These are phyloP conservation scores for Hippotragus niger DNA, from an alignment of 2,113 vertebrate genomes.

Conservation along the genomic window DNA sequence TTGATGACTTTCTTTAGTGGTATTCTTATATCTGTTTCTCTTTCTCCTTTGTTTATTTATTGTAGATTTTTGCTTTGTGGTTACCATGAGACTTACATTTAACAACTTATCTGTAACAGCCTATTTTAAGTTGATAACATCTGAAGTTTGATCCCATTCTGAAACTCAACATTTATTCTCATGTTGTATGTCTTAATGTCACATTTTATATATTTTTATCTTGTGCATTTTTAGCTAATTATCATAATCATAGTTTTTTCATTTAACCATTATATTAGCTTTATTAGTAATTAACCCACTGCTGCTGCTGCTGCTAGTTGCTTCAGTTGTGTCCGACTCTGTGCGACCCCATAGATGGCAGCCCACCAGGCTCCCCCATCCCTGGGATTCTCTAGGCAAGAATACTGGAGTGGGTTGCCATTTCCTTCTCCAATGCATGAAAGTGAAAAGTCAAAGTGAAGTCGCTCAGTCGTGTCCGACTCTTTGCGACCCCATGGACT, in stretches of 20 bases:
- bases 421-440: too few species aligned
- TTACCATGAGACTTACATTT: neutral
- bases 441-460: too few species aligned
- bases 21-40: neutral
- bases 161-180: neutral
- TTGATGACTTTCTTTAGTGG: neutral
- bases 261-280: neutral
- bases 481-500: too few species aligned
- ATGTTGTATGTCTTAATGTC: neutral
- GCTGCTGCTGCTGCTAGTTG: too few species aligned
- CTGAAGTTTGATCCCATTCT: neutral
- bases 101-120: neutral
- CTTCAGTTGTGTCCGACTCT: fast-evolving
- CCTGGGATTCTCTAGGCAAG: too few species aligned
- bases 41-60: neutral
- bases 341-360: too few species aligned
- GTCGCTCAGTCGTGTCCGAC: too few species aligned
- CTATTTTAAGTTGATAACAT: neutral
- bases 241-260: neutral
- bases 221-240: neutral
- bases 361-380: too few species aligned
- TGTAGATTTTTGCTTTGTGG: neutral
- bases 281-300: neutral
- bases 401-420: too few species aligned
- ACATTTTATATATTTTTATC: neutral